Conservation (phyloP, 2,797 vertebrate genomes). For the Acanthurus leucopareius region DNA sequence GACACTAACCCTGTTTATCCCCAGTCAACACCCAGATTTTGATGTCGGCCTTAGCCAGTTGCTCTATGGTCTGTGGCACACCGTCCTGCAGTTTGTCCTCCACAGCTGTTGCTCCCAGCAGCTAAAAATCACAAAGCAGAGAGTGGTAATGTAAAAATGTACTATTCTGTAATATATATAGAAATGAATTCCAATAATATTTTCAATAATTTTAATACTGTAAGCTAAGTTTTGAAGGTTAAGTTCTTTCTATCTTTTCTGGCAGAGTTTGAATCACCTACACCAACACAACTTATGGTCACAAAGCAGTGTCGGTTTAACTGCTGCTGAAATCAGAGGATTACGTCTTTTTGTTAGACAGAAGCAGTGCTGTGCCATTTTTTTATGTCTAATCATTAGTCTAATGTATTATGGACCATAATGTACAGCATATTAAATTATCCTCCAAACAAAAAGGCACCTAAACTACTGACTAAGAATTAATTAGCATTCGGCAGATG, state of each 20-base stretch:
- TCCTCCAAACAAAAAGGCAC: neutral
- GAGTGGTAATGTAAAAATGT: neutral
- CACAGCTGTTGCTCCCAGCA: conserved; percentile 93
- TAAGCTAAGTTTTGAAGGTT: neutral
- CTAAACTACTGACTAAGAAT: neutral
- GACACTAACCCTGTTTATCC: conserved; percentile 92
- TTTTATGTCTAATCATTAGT: neutral
- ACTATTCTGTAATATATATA: neutral
- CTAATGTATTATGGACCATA: neutral
- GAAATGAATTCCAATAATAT: neutral
- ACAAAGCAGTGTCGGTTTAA: neutral
- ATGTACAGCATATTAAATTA: neutral
- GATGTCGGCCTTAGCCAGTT: conserved; percentile 91
- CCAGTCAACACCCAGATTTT: conserved; percentile 97
- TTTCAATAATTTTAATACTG: neutral
- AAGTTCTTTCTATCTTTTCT: neutral
- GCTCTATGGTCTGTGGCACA: conserved; percentile 93
- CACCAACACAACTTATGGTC: neutral
- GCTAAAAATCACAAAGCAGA: conserved; percentile 74
- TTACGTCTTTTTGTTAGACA: neutral
- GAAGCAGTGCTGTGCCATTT: neutral
- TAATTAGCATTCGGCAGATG: neutral
- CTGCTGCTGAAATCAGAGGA: neutral
- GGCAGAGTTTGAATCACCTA: neutral
- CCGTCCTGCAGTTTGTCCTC: conserved; percentile 97